Conservation (phyloP, 2,113 vertebrate species). For the Clupea harengus region DNA sequence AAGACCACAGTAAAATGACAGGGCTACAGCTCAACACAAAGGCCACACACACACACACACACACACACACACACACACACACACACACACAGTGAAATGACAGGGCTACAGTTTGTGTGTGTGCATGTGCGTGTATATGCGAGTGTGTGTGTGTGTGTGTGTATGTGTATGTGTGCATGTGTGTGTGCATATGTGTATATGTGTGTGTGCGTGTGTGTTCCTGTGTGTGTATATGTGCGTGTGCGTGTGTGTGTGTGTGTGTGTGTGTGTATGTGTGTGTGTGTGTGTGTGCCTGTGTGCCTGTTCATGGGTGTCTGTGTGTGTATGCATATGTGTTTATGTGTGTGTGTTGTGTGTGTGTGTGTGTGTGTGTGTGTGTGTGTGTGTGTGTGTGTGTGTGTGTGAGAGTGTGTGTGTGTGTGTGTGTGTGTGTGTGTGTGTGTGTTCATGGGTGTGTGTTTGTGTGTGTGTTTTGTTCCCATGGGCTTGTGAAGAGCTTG, state of each 20-base stretch:
- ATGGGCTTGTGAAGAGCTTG: conserved; percentile 20
- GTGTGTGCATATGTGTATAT: background rate
- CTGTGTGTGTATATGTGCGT: background rate
- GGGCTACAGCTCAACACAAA: too few relatives aligned
- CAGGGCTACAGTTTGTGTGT: background rate
- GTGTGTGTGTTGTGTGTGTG: conserved; percentile 12
- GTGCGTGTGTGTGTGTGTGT: background rate
- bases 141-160: conserved; percentile 18
- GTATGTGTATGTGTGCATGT: conserved; percentile 13
- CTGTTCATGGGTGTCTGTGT: background rate
- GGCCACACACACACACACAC: too few relatives aligned
- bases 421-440: conserved; percentile 17
- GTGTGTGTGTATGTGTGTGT: conserved; percentile 16
- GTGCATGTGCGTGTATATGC: background rate
- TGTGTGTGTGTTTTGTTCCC: background rate
- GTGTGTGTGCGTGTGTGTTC: background rate
- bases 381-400: conserved; percentile 19
- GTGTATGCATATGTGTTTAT: background rate
- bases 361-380: background rate
- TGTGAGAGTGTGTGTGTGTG: background rate
- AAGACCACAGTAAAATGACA: too few relatives aligned
- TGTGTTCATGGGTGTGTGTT: background rate
- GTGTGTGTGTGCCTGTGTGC: background rate
- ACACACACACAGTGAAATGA: too few relatives aligned
- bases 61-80: too few relatives aligned